phyloP scores from a whole-genome alignment of 2,888 invertebrate genomes.

The Callyntrura guangdongensis region DNA sequence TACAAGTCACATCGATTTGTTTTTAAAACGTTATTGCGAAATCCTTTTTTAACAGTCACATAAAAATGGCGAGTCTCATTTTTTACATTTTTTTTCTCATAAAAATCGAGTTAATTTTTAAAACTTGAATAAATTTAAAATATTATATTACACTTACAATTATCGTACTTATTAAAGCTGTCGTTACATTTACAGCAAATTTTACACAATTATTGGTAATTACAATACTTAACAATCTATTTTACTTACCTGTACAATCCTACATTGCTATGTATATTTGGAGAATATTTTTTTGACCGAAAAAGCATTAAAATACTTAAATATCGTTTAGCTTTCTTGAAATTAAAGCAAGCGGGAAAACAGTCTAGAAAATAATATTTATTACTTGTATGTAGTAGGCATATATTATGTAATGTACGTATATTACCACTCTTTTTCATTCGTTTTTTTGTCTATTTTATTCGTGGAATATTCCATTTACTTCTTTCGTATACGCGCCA shows the following conservation, averaged over 20 bases:
- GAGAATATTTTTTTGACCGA: too few relatives aligned
- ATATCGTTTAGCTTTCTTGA: neutral
- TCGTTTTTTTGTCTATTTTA: neutral
- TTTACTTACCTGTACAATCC: neutral
- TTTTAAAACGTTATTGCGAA: neutral
- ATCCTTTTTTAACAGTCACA: neutral
- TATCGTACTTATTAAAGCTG: neutral
- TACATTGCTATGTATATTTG: neutral
- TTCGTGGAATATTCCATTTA: conserved; percentile 40
- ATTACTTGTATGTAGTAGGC: neutral
- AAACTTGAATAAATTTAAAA: neutral
- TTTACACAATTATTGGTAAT: neutral
- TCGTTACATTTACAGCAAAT: conserved; percentile 6
- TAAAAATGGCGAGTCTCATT: neutral
- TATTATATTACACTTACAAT: neutral
- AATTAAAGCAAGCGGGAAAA: neutral
- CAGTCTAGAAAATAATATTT: neutral
- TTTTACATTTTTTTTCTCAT: neutral
- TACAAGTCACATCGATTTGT: neutral
- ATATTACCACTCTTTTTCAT: neutral
- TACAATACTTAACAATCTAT: neutral
- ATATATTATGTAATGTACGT: too few relatives aligned
- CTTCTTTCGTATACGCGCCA: conserved; percentile 82
- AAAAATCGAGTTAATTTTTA: conserved; percentile 6
- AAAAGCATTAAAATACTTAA: too few relatives aligned